A percentile compares a stretch with the other conserved stretches of the same genome.
Conservation (phyloP, 1,140 invertebrate species). For the Tetramorium simillimum region DNA sequence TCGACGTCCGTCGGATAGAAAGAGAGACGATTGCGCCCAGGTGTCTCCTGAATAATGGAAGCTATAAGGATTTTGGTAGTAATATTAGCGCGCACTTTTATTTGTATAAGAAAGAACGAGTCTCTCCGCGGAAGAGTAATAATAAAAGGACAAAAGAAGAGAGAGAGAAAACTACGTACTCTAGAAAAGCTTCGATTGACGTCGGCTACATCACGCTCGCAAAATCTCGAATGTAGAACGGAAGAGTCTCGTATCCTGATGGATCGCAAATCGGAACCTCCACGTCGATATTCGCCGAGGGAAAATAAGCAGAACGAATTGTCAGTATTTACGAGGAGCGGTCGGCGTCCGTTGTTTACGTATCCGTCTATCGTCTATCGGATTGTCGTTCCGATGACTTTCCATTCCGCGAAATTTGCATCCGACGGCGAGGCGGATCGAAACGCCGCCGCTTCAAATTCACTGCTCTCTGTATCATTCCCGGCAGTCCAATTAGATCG, state of each 20-base stretch:
- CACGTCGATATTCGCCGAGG: constrained; percentile 17
- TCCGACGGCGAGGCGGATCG: constrained; percentile 15
- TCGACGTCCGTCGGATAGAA: background rate
- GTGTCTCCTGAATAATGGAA: constrained; percentile 43
- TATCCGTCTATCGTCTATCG: constrained; percentile 5
- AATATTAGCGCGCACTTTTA: constrained; percentile 26
- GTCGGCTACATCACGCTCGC: constrained; percentile 41
- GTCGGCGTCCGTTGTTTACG: constrained; percentile 30
- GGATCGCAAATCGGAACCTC: constrained; percentile 20
- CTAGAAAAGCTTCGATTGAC: constrained; percentile 27
- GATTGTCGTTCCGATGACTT: constrained; percentile 20
- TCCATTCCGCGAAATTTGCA: constrained; percentile 20
- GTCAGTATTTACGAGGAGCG: constrained; percentile 22
- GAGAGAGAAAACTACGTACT: background rate
- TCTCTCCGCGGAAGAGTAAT: background rate
- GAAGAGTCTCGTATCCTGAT: constrained; percentile 4
- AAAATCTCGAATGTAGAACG: constrained; percentile 48
- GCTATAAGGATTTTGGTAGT: constrained; percentile 42
- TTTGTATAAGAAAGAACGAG: constrained; percentile 25
- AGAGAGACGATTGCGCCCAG: background rate
- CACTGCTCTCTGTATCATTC: background rate
- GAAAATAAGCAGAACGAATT: constrained; percentile 38
- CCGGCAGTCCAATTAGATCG: constrained; percentile 24
- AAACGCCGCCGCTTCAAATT: background rate
- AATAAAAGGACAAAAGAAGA: background rate